These are phyloP conservation scores for Tetrax tetrax DNA, from an alignment of 2,113 vertebrate genomes.

Conservation along the genomic window DNA sequence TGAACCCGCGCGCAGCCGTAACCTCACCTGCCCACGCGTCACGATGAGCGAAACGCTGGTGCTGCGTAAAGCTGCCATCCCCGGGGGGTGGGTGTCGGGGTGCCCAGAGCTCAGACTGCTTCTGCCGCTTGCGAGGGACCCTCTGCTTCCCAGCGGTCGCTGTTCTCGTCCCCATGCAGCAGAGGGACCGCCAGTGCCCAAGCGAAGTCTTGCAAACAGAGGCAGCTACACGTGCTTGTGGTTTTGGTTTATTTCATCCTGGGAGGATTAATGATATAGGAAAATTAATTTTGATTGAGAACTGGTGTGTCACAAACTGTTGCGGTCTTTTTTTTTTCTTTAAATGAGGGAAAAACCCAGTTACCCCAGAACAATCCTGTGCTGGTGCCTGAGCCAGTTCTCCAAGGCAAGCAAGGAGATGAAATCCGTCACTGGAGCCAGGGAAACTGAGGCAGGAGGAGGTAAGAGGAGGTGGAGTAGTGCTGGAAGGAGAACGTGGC, in stretches of 20 bases:
- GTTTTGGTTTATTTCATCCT: background rate
- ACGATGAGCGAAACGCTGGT: fast-evolving
- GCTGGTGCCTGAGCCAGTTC: background rate
- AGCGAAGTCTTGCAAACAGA: fast-evolving
- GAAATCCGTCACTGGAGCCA: background rate
- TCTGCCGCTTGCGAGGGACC: fast-evolving
- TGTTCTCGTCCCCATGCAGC: fast-evolving
- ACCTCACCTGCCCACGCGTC: background rate
- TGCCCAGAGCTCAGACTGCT: fast-evolving
- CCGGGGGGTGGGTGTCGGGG: background rate
- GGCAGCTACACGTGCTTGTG: fast-evolving
- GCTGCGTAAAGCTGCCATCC: fast-evolving
- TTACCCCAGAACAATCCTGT: background rate
- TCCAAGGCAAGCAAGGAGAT: background rate
- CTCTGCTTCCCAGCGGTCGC: background rate
- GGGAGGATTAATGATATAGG: background rate
- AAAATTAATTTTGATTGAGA: background rate
- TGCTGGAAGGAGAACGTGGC: background rate
- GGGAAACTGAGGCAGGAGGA: fast-evolving
- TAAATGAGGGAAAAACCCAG: background rate
- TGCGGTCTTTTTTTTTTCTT: background rate
- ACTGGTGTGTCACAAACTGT: background rate
- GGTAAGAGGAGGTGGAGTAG: background rate
- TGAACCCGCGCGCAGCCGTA: background rate
- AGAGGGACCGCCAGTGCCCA: background rate